Evolutionary conservation across 2,113 vertebrate species (phyloP).

Genomic region (Ochotona princeps): DNA sequence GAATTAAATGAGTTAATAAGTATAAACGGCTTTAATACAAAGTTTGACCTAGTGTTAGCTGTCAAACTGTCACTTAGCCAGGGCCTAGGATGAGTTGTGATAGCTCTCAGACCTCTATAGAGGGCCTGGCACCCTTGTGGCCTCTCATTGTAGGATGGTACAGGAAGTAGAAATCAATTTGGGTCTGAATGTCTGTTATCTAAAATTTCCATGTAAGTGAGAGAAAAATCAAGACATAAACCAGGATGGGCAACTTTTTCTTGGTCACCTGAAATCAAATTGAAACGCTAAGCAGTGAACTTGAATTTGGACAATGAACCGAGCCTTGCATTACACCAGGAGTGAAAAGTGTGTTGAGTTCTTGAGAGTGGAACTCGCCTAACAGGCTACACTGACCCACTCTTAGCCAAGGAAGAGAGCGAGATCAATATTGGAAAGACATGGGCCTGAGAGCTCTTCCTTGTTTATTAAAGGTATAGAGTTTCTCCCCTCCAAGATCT

Average conservation of each 20-base stretch:
- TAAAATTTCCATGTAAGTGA: not conserved
- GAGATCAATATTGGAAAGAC: not conserved
- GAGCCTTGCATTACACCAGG: not conserved
- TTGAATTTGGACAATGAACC: not conserved
- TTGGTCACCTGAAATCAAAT: conserved; percentile 42
- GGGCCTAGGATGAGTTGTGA: not conserved
- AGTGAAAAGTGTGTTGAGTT: not conserved
- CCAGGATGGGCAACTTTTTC: not conserved
- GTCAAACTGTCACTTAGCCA: not conserved
- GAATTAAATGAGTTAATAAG: not conserved
- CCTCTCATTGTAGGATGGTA: not conserved
- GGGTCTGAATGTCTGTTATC: not conserved
- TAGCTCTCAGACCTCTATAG: not conserved
- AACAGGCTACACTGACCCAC: not conserved
- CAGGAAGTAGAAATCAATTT: conserved; percentile 10
- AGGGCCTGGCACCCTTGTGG: not conserved
- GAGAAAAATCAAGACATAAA: conserved; percentile 18
- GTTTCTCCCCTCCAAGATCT: not conserved
- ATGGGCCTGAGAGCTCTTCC: not conserved
- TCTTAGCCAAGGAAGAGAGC: not conserved
- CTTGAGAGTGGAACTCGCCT: not conserved
- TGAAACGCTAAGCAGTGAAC: not conserved
- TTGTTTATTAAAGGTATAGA: not conserved
- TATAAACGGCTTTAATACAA: not conserved
- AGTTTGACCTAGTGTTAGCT: not conserved